Percentiles rank a stretch among this genome's conserved stretches.
Evolutionary conservation across 2,888 invertebrate species (phyloP).

Genomic region (Brachypalpus laphriformis): DNA sequence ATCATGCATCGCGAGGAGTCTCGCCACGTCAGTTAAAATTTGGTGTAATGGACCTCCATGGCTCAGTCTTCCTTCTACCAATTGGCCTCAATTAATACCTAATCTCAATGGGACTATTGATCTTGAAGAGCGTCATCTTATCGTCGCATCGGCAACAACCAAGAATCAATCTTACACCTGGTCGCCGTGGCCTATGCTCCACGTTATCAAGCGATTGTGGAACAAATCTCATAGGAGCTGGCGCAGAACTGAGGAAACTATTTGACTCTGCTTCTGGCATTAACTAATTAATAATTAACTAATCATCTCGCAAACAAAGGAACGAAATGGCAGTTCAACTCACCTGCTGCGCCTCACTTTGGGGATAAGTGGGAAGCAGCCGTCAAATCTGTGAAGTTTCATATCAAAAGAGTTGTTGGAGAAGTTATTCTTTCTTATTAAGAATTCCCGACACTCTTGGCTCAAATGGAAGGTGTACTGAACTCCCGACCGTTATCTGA

Average conservation of each 20-base stretch:
- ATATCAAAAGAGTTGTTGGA: constrained; percentile 34
- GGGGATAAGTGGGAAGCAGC: too few relatives aligned
- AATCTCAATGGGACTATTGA: neutral
- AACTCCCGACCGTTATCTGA: constrained; percentile 54
- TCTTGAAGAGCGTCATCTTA: neutral
- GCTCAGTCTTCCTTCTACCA: neutral
- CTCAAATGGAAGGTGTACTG: constrained; percentile 73
- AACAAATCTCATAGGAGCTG: constrained; percentile 77
- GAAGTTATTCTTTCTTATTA: constrained; percentile 34
- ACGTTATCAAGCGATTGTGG: constrained; percentile 76
- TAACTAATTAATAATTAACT: neutral
- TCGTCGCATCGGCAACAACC: neutral
- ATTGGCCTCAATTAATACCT: neutral
- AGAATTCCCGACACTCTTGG: constrained; percentile 32
- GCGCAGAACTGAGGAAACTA: constrained; percentile 17
- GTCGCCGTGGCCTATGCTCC: constrained; percentile 75
- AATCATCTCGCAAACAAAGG: constrained; percentile 41
- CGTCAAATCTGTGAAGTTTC: constrained; percentile 36
- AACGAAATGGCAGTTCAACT: constrained; percentile 79
- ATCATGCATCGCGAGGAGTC: neutral
- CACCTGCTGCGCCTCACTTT: constrained; percentile 45
- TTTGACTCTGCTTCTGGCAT: constrained; percentile 17
- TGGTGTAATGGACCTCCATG: constrained; percentile 4
- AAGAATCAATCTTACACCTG: neutral
- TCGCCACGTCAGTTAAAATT: constrained; percentile 2